Conservation (phyloP, 1,140 invertebrate species). For the Drosophila miranda region DNA sequence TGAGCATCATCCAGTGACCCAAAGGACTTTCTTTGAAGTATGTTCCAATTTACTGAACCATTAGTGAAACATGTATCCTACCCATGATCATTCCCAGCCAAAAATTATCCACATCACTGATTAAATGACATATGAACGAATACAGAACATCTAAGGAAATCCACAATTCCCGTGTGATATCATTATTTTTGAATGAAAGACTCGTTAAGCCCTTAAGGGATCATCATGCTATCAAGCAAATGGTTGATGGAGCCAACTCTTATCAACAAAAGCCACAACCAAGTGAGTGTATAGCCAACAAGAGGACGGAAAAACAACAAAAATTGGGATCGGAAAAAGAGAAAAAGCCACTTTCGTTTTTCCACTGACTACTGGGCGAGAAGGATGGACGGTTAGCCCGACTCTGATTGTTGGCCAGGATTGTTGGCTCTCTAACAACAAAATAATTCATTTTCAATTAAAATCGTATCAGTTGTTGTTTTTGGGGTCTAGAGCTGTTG, state of each 20-base stretch:
- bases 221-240: conserved; percentile 5
- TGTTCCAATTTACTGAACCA: no score
- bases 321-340: conserved; percentile 8
- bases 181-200: conserved; percentile 11
- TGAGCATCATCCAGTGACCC: no score
- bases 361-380: conserved; percentile 26
- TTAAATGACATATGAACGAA: background rate
- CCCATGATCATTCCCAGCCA: no score
- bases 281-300: background rate
- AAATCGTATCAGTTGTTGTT: conserved; percentile 70
- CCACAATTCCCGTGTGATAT: background rate
- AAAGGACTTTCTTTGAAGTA: no score
- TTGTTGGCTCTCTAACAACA: conserved; percentile 59
- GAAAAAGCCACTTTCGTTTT: conserved; percentile 11
- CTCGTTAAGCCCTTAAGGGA: conserved; percentile 23
- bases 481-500: background rate
- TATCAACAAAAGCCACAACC: background rate
- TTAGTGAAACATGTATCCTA: no score
- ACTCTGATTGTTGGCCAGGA: conserved; percentile 23
- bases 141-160: background rate
- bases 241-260: conserved; percentile 18
- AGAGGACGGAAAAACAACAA: conserved; percentile 4
- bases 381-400: conserved; percentile 10
- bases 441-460: conserved; percentile 82
- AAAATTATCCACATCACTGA: no score